Conservation (phyloP, 2,888 invertebrate species). For the Cataglyphis livida region DNA sequence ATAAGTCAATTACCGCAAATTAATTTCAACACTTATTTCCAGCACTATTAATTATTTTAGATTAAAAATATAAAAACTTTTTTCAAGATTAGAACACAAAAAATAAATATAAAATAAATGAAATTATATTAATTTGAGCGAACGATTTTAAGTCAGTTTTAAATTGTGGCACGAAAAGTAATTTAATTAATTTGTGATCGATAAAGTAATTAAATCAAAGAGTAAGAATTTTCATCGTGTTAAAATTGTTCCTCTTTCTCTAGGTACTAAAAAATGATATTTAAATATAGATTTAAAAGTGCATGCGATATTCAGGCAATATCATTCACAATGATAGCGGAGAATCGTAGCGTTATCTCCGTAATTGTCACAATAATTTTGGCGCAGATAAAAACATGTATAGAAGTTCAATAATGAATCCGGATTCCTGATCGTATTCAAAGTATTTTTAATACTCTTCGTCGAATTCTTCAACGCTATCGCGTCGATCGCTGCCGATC, state of each 20-base stretch:
- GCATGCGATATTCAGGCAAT: conserved; percentile 29
- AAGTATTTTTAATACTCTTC: conserved; percentile 41
- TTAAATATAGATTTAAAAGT: conserved; percentile 19
- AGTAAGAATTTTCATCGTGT: not conserved
- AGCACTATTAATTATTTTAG: not conserved
- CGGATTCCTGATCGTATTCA: conserved; percentile 12
- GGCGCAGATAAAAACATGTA: conserved; percentile 1
- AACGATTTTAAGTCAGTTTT: not conserved
- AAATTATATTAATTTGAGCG: not conserved
- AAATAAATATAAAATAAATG: not conserved
- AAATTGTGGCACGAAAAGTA: not conserved
- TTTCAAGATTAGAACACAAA: not conserved
- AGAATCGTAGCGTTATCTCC: not conserved
- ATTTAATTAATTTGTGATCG: not conserved
- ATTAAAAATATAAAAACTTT: not conserved
- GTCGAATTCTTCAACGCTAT: conserved; percentile 21
- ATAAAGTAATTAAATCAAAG: not conserved
- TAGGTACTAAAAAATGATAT: not conserved
- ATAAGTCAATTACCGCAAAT: not conserved
- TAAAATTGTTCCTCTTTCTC: not conserved
- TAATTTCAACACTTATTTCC: not conserved
- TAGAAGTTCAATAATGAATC: conserved; percentile 32
- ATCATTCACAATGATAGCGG: not conserved
- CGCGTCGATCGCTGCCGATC: not conserved
- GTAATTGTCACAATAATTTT: conserved; percentile 18